A percentile compares a stretch with the other conserved stretches of the same genome.
Conservation (phyloP, 2,888 invertebrate species). For the Spisula subtruncata region DNA sequence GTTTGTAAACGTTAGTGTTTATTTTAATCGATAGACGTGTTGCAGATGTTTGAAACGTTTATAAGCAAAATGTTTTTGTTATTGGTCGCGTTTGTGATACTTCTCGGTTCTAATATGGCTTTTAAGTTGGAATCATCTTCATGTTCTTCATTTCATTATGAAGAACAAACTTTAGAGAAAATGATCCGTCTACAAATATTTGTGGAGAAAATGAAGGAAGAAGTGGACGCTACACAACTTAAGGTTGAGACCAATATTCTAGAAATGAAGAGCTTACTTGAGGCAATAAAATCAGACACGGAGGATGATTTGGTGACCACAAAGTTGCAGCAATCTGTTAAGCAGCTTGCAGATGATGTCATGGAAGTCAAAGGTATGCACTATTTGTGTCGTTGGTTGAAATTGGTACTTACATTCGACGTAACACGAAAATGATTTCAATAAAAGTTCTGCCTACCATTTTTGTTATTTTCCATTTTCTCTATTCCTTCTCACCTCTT, state of each 20-base stretch:
- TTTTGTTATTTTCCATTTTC: too few relatives aligned
- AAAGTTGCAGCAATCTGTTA: not conserved
- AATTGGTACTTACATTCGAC: too few relatives aligned
- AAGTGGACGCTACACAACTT: not conserved
- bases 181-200: slow-evolving; percentile 1
- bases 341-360: not conserved
- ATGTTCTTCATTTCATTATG: not conserved
- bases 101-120: not conserved
- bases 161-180: not conserved
- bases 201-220: not conserved
- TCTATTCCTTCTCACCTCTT: too few relatives aligned
- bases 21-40: too few relatives aligned
- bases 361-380: not conserved
- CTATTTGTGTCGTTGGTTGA: not conserved
- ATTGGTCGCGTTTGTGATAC: not conserved
- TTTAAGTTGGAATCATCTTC: not conserved
- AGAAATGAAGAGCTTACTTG: not conserved
- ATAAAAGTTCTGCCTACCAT: too few relatives aligned
- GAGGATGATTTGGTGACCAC: not conserved
- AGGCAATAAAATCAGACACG: not conserved
- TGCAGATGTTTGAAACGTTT: not conserved
- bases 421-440: too few relatives aligned
- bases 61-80: too few relatives aligned
- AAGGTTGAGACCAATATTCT: not conserved
- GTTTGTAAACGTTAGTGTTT: too few relatives aligned